phyloP scores from a whole-genome alignment of 2,113 vertebrate species.

The Antigone vipio region DNA sequence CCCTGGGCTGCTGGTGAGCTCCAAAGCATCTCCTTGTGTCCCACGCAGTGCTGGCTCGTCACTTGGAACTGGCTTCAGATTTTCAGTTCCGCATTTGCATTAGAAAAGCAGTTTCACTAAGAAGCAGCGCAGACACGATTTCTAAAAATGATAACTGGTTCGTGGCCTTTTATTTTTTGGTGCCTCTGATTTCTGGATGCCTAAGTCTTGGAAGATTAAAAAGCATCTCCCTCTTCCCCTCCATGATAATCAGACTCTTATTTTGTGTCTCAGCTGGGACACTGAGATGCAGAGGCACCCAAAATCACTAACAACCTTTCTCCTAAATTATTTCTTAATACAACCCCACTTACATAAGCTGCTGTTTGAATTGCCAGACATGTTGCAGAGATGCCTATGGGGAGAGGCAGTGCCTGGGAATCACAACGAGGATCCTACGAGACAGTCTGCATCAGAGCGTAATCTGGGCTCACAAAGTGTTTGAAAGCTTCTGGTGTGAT shows the following conservation, averaged over 20 bases:
- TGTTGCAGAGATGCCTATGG: neutral
- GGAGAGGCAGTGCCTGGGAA: neutral
- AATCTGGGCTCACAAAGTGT: neutral
- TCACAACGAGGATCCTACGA: neutral
- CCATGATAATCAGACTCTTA: neutral
- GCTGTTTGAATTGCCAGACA: slow-evolving; percentile 18
- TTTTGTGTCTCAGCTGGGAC: slow-evolving; percentile 19
- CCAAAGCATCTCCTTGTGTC: neutral
- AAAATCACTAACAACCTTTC: neutral
- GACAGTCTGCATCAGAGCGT: neutral
- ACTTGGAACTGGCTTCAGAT: neutral
- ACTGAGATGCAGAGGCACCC: neutral
- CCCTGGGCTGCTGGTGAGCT: neutral
- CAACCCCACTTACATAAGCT: neutral
- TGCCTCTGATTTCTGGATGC: neutral
- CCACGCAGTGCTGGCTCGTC: slow-evolving; percentile 16
- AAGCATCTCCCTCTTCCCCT: neutral
- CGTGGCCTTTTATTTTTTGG: neutral
- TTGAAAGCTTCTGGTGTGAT: slow-evolving; percentile 53
- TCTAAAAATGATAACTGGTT: neutral
- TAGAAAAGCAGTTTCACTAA: slow-evolving; percentile 21
- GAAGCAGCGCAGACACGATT: neutral
- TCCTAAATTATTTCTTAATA: neutral
- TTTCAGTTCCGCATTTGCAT: slow-evolving; percentile 36
- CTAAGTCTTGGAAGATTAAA: neutral